Evolutionary conservation across 2,888 invertebrate species (phyloP).

Genomic region (Andrena bicolor): DNA sequence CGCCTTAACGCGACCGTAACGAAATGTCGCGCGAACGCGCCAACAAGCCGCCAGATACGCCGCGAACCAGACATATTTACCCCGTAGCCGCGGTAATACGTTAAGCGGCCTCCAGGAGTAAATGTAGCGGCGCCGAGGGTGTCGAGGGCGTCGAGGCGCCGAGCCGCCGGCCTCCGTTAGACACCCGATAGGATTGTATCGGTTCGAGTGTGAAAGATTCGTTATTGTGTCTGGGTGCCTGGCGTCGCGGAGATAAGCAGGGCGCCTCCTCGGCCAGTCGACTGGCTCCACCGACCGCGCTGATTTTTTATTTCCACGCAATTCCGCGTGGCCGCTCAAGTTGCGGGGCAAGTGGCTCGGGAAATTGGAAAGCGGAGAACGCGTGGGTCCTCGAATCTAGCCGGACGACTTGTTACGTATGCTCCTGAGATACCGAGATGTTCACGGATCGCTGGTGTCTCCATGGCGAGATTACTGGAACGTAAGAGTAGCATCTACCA

Average conservation of each 20-base stretch:
- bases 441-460: conserved; percentile 4
- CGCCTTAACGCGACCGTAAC: conserved; percentile 75
- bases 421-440: not conserved
- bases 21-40: conserved; percentile 64
- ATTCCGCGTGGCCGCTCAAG: conserved; percentile 3
- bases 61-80: conserved; percentile 22
- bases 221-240: conserved; percentile 68
- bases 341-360: conserved; percentile 19
- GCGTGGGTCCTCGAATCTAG: not conserved
- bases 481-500: not conserved
- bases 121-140: conserved; percentile 67
- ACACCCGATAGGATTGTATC: conserved; percentile 54
- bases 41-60: conserved; percentile 43
- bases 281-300: not conserved
- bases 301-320: not conserved
- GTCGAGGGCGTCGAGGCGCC: conserved; percentile 25
- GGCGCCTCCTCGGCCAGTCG: not conserved
- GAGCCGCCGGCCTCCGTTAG: conserved; percentile 32
- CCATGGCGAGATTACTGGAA: conserved; percentile 1
- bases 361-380: conserved; percentile 27
- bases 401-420: conserved; percentile 1
- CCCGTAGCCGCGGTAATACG: conserved; percentile 54
- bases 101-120: conserved; percentile 66
- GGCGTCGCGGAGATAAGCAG: conserved; percentile 66
- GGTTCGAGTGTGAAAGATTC: conserved; percentile 74